Percentiles rank a stretch among this genome's conserved stretches.
Evolutionary conservation across 2,888 invertebrate species (phyloP).

Genomic region (Ligdia adustata): DNA sequence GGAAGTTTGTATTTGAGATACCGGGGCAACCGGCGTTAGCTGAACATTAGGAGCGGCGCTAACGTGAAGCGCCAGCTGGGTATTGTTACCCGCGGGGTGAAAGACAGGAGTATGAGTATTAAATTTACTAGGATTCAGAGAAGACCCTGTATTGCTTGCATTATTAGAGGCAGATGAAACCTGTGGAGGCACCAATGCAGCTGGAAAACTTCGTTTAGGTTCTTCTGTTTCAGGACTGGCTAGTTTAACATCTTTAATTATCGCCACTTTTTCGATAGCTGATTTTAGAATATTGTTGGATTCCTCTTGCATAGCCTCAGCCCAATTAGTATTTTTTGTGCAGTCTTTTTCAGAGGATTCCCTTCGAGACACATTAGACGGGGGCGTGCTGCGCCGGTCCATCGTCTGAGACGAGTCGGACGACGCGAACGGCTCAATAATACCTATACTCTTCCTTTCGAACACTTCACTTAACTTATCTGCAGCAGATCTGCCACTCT

Average conservation of each 20-base stretch:
- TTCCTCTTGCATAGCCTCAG: slow-evolving; percentile 75
- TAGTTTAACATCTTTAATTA: slow-evolving; percentile 47
- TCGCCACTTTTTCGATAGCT: slow-evolving; percentile 48
- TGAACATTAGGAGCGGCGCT: slow-evolving; percentile 32
- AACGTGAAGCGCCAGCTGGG: slow-evolving; percentile 52
- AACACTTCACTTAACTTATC: slow-evolving; percentile 79
- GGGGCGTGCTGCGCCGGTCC: slow-evolving; percentile 77
- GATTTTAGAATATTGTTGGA: slow-evolving; percentile 47
- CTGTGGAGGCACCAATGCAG: slow-evolving; percentile 32
- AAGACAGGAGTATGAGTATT: slow-evolving; percentile 43
- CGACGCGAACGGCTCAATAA: slow-evolving; percentile 62
- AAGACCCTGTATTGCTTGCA: slow-evolving; percentile 33
- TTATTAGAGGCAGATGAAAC: slow-evolving; percentile 26
- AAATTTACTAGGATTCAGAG: slow-evolving; percentile 52
- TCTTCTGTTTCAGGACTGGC: slow-evolving; percentile 35
- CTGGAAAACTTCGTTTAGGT: slow-evolving; percentile 33
- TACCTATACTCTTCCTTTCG: slow-evolving; percentile 75
- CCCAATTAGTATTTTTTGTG: slow-evolving; percentile 64
- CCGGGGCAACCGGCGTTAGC: slow-evolving; percentile 39
- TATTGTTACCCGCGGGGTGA: slow-evolving; percentile 45
- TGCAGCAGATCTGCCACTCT: slow-evolving; percentile 71
- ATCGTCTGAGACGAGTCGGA: slow-evolving; percentile 62
- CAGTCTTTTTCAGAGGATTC: slow-evolving; percentile 76
- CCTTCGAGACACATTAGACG: slow-evolving; percentile 63
- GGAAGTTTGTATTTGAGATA: slow-evolving; percentile 44